Evolutionary conservation across 2,888 invertebrate species (phyloP).

Genomic region (Tenthredo livida): DNA sequence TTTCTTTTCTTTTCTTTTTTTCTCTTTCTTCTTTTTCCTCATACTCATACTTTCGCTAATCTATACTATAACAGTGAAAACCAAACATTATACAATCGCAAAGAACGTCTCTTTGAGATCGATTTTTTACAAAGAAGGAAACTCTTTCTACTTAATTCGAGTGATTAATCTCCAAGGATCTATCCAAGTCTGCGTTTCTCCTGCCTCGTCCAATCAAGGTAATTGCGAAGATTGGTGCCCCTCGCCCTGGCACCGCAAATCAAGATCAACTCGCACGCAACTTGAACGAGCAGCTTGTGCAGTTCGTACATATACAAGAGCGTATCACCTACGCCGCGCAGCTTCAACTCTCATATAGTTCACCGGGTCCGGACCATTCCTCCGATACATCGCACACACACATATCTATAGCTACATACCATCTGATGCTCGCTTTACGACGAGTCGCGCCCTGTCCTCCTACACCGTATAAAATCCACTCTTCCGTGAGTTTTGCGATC

Average conservation of each 20-base stretch:
- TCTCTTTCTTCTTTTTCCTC: neutral
- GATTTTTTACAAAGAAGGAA: neutral
- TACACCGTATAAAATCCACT: neutral
- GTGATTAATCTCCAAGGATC: slow-evolving; percentile 31
- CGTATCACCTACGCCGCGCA: slow-evolving; percentile 4
- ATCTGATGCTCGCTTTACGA: neutral
- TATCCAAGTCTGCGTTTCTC: slow-evolving; percentile 10
- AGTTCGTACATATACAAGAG: neutral
- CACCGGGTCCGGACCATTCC: neutral
- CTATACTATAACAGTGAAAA: neutral
- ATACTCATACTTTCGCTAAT: neutral
- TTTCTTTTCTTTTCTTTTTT: neutral
- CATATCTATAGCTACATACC: neutral
- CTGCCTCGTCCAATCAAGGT: slow-evolving; percentile 46
- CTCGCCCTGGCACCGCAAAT: neutral
- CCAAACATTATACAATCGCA: neutral
- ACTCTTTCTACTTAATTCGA: slow-evolving; percentile 4
- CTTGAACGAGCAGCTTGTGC: neutral
- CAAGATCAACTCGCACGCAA: slow-evolving; percentile 46
- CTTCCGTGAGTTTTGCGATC: slow-evolving; percentile 14
- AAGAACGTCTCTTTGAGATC: neutral
- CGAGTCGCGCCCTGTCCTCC: neutral
- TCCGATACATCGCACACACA: neutral
- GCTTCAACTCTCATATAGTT: neutral
- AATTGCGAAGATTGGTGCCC: slow-evolving; percentile 44